Evolutionary conservation across 2,113 vertebrate species (phyloP).

Genomic region (Centropus bengalensis): DNA sequence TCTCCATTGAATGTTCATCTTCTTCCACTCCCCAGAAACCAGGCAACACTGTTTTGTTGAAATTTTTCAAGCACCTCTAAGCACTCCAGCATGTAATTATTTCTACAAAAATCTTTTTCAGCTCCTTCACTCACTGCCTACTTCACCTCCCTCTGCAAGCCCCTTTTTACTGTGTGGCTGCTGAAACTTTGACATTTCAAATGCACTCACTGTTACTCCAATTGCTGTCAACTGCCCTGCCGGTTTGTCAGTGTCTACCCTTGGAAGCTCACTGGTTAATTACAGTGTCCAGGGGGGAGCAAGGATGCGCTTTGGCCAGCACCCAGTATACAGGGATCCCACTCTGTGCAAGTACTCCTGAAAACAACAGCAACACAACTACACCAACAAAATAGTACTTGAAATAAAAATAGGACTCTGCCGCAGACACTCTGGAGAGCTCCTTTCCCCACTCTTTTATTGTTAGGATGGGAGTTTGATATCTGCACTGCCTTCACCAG

Average conservation of each 20-base stretch:
- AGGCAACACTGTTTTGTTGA: not conserved
- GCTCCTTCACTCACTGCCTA: not conserved
- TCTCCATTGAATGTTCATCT: not conserved
- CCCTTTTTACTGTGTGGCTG: not conserved
- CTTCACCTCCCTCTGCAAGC: not conserved
- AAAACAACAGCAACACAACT: not conserved
- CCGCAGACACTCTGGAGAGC: not conserved
- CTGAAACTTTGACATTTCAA: not conserved
- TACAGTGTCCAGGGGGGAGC: not conserved
- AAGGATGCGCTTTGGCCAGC: not conserved
- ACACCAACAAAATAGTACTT: not conserved
- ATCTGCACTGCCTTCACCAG: not conserved
- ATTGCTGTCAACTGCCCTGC: not conserved
- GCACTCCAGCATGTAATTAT: not conserved
- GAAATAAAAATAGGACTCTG: not conserved
- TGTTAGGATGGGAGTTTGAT: not conserved
- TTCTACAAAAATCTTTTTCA: not conserved
- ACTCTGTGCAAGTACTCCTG: not conserved
- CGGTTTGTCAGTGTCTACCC: fast-evolving
- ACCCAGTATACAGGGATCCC: not conserved
- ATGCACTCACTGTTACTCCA: not conserved
- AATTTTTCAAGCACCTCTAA: not conserved
- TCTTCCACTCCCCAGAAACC: not conserved
- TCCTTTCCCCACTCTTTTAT: not conserved
- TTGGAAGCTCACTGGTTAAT: not conserved